Conservation (phyloP, 2,113 vertebrate species). For the Rynchops niger region DNA sequence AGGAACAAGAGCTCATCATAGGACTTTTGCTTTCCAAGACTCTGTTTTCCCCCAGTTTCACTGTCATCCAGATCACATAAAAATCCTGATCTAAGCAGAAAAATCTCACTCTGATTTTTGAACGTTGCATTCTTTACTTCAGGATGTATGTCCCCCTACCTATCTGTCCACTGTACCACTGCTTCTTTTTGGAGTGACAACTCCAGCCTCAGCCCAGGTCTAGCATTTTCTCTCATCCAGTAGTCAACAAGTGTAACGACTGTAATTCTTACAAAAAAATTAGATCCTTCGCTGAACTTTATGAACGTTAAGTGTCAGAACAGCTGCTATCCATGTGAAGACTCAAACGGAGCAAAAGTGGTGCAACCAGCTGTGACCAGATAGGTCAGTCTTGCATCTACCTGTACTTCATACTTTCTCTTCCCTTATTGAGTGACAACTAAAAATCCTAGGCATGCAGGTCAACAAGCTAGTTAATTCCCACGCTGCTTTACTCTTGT, state of each 20-base stretch:
- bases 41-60: not conserved
- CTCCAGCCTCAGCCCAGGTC: not conserved
- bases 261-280: not conserved
- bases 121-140: not conserved
- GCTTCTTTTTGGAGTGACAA: not conserved
- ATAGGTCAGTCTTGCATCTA: not conserved
- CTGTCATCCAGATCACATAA: not conserved
- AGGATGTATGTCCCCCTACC: rapidly evolving
- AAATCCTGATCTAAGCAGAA: not conserved
- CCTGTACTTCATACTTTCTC: not conserved
- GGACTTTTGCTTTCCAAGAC: not conserved
- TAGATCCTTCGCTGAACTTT: not conserved
- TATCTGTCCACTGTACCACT: not conserved
- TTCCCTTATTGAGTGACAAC: not conserved
- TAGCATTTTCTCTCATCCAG: not conserved
- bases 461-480: not conserved
- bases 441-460: not conserved
- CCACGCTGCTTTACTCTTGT: not conserved
- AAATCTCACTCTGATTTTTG: not conserved
- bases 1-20: not conserved
- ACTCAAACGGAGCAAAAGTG: not conserved
- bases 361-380: not conserved
- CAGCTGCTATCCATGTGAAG: not conserved
- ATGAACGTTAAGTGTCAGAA: not conserved
- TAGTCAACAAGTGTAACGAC: not conserved